These are phyloP conservation scores for Sorex fumeus DNA, from an alignment of 2,113 vertebrate genomes.

Conservation along the genomic window DNA sequence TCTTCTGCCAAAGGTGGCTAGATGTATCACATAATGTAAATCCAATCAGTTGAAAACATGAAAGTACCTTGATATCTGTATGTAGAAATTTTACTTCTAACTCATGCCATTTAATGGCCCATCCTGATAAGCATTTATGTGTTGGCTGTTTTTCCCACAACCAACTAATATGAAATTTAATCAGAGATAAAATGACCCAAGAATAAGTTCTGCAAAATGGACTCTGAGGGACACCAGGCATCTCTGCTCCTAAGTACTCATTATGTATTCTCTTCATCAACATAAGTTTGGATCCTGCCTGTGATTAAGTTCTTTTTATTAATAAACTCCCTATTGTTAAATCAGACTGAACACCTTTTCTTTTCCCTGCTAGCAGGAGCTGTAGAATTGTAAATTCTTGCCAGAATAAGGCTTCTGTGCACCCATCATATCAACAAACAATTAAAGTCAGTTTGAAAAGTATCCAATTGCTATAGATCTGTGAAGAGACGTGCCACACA, in stretches of 20 bases:
- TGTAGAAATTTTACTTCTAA: slow-evolving; percentile 38
- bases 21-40: not conserved
- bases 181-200: slow-evolving; percentile 36
- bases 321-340: slow-evolving; percentile 58
- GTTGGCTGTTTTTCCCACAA: slow-evolving; percentile 33
- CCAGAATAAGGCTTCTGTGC: slow-evolving; percentile 38
- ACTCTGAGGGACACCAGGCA: not conserved
- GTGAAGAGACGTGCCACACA: slow-evolving; percentile 30
- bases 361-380: slow-evolving; percentile 62
- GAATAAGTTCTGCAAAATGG: not conserved
- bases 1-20: not conserved
- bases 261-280: slow-evolving; percentile 43
- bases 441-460: slow-evolving; percentile 49
- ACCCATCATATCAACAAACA: not conserved
- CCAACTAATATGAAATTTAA: slow-evolving; percentile 48
- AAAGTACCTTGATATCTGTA: slow-evolving; percentile 41
- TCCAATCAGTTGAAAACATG: not conserved
- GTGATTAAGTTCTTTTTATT: slow-evolving; percentile 49
- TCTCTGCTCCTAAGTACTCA: not conserved
- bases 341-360: slow-evolving; percentile 31
- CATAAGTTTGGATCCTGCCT: not conserved
- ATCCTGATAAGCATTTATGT: slow-evolving; percentile 22
- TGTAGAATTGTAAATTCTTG: slow-evolving; percentile 53
- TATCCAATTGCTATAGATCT: slow-evolving; percentile 41
- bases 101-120: not conserved